phyloP scores from a whole-genome alignment of 2,888 invertebrate genomes.

The Chaitophorus viminalis region DNA sequence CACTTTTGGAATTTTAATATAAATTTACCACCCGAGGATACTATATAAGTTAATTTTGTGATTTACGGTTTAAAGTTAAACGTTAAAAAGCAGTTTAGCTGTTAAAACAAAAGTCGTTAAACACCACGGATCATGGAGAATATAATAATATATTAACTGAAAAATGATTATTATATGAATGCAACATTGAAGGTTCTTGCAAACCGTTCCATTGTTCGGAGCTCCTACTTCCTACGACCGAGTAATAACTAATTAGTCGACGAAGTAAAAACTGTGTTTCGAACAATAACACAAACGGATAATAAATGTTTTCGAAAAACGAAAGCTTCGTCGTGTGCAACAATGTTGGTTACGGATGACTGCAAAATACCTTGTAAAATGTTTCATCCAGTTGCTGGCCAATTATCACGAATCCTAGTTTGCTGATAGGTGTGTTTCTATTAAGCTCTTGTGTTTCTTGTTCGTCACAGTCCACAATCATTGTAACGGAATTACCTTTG shows the following conservation, averaged over 20 bases:
- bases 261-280: background rate
- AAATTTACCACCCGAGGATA: background rate
- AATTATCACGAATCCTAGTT: constrained; percentile 79
- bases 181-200: background rate
- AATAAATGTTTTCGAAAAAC: background rate
- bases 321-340: background rate
- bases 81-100: background rate
- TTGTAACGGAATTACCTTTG: constrained; percentile 81
- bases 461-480: constrained; percentile 79
- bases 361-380: constrained; percentile 73
- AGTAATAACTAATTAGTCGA: too few relatives aligned
- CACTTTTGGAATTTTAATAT: background rate
- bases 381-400: constrained; percentile 82
- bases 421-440: constrained; percentile 74
- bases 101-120: background rate
- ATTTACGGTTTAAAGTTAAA: background rate
- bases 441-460: constrained; percentile 74
- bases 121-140: background rate
- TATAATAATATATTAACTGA: background rate
- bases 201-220: background rate
- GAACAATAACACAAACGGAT: background rate
- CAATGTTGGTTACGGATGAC: background rate
- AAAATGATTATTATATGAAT: background rate
- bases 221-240: background rate
- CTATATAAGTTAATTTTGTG: background rate